Evolutionary conservation across 2,113 vertebrate species (phyloP), one percentile per base, ranked within the genome.

Genomic region (Cardinalis cardinalis): DNA sequence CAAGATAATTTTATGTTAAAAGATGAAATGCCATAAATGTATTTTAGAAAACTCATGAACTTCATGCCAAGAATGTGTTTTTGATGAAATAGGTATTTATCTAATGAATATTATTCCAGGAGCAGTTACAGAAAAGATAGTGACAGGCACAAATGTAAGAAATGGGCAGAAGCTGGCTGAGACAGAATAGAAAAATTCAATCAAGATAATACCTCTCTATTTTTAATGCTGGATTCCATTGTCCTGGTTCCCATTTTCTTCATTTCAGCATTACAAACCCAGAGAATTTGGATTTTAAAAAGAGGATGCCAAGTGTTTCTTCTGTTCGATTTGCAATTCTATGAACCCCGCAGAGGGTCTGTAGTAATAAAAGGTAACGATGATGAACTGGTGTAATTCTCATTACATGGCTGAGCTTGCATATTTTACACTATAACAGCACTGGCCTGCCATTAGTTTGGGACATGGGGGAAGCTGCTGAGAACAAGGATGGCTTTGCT

Each of bases 141-240:
- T 59, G 48, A 76, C 20, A 84, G 53, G n/a, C 53, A 78, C 23
- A 43, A 73, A 64, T 60, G 44, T 71, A 68, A 75, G 44, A 90
- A 90, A 91, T 18, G 46, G 65, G 38, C 32, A 84, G 77, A 78
- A 66, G 4, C 21, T 14, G 21, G 19, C 44, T 77, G 49, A 92
- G 52, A 81, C 26, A 84, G 40, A 87, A 83, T 3, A 85, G 36
- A 93, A 95, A 87, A 95, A 81, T 69, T 92, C 32, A 61, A n/a
- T 89, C 46, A 66, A 74, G 80, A 64, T 65, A 49, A 51, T 84
- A 93, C 77, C 38, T 90, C 70, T 71, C 56, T 80, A 2, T 61
- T 78, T 87, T 84, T 82, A 89, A 38, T 51, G 38, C 34, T 79
- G 46, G 17, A 66, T 70, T 85, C 41, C 55, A 73, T 38, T 70